Evolutionary conservation across 2,888 invertebrate genomes (phyloP), one percentile per base, ranked within the genome.

Genomic region (Drosophila falleni): DNA sequence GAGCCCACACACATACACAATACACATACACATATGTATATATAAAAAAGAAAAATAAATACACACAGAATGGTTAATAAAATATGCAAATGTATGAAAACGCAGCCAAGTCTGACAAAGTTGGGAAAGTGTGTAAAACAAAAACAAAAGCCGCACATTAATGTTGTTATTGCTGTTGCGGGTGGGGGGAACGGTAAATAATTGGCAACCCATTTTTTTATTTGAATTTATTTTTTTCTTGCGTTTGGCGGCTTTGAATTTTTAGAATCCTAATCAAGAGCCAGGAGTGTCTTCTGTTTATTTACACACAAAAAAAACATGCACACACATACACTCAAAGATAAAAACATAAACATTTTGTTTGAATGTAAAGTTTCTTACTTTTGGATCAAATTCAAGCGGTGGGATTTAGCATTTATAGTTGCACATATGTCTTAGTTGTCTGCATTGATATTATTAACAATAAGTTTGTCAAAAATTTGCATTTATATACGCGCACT

Each of bases 401-500:
- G 60, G 33, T 46, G 47, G 41, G 42, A 56, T 61, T 79, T 70
- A 69, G 23, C 56, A 64, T 23, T 55, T 58, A 51, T 41, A 50
- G 62, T 33, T 61, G 60, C 64, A 64, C 75, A 75, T 75, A 74
- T 46, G 79, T 50, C 53, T 55, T 51, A 53, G 23, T 59, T 47
- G 62, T 54, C 19, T 58, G 63, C 64, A 74, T 69, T 26, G 41
- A 58, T 64, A 44, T 55, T 41, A 61, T 54, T 59, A 54, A 50
- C 35, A 69, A 55, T 55, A 16, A 39, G 44, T 35, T 56, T n/a
- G 15, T 54, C 44, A 6, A 37, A 16, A 55, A 50, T 49, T 58
- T 23, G 26, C 35, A 35, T 61, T 33, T 50, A 41, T 55, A 64
- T 79, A 76, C 76, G 61, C 76, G 80, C 80, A 76, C 76, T 79